These are phyloP conservation scores for Glossophaga mutica DNA, from an alignment of 2,797 vertebrate genomes.

Conservation along the genomic window DNA sequence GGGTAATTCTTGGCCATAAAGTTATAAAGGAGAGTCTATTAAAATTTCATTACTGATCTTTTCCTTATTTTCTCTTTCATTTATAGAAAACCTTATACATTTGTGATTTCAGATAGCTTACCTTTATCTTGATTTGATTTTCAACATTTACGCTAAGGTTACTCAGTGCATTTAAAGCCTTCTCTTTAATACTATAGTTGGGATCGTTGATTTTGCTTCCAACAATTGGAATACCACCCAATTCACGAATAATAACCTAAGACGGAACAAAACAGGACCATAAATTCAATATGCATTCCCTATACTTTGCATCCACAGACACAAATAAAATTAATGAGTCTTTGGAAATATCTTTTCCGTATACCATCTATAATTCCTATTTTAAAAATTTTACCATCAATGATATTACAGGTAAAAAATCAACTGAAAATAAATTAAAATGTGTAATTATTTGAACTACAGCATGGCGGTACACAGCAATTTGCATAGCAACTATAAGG, in stretches of 20 bases:
- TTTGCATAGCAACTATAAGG: background rate
- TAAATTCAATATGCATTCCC: background rate
- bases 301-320: background rate
- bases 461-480: background rate
- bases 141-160: slow-evolving; percentile 95
- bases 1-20: background rate
- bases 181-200: slow-evolving; percentile 86
- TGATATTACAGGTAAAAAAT: background rate
- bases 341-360: background rate
- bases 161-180: slow-evolving; percentile 92
- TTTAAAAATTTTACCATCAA: background rate
- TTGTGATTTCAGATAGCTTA: slow-evolving; percentile 74
- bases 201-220: slow-evolving; percentile 87
- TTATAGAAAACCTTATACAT: background rate
- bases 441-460: background rate
- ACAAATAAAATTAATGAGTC: slow-evolving; percentile 5
- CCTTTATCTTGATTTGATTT: slow-evolving; percentile 95
- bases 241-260: slow-evolving; percentile 92
- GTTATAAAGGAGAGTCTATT: background rate
- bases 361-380: background rate
- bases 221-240: slow-evolving; percentile 89
- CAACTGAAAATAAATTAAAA: background rate
- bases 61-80: background rate
- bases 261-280: slow-evolving; percentile 14
- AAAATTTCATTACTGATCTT: background rate